phyloP scores from a whole-genome alignment of 2,113 vertebrate genomes.

The Plestiodon gilberti region DNA sequence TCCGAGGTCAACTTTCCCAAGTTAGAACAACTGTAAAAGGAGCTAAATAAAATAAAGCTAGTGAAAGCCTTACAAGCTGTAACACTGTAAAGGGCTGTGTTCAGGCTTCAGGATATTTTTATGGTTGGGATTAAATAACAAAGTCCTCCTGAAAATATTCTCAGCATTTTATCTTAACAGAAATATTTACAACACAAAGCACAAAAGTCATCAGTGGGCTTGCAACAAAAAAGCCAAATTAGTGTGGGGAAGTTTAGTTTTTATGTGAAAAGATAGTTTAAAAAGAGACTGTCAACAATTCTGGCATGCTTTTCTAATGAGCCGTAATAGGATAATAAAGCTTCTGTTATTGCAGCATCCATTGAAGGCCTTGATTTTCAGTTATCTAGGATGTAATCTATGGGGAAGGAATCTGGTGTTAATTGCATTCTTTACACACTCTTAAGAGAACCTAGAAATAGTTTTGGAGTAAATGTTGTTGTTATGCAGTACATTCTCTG shows the following conservation, averaged over 20 bases:
- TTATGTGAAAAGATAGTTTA: neutral
- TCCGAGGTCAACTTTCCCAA: neutral
- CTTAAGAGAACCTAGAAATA: conserved; percentile 38
- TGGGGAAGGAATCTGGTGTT: conserved; percentile 25
- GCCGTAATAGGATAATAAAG: conserved; percentile 45
- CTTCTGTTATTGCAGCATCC: conserved; percentile 12
- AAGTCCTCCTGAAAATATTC: conserved; percentile 40
- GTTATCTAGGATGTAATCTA: conserved; percentile 45
- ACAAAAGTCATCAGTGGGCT: neutral
- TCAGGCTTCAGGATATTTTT: conserved; percentile 32
- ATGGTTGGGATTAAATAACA: conserved; percentile 18
- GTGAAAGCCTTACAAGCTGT: neutral
- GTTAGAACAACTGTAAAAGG: conserved; percentile 30
- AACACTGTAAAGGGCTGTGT: neutral
- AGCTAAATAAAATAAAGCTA: conserved; percentile 24
- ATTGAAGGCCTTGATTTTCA: conserved; percentile 51
- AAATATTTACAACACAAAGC: conserved; percentile 35
- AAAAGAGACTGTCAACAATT: neutral
- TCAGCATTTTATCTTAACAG: conserved; percentile 41
- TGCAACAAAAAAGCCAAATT: conserved; percentile 1
- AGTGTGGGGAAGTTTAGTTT: neutral
- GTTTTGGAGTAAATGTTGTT: conserved; percentile 42
- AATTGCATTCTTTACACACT: conserved; percentile 49
- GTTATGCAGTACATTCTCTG: conserved; percentile 39
- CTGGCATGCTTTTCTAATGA: conserved; percentile 38